Base-by-base conservation (phyloP, 1,140 invertebrate species). In the Wiebesia pumilae region DNA sequence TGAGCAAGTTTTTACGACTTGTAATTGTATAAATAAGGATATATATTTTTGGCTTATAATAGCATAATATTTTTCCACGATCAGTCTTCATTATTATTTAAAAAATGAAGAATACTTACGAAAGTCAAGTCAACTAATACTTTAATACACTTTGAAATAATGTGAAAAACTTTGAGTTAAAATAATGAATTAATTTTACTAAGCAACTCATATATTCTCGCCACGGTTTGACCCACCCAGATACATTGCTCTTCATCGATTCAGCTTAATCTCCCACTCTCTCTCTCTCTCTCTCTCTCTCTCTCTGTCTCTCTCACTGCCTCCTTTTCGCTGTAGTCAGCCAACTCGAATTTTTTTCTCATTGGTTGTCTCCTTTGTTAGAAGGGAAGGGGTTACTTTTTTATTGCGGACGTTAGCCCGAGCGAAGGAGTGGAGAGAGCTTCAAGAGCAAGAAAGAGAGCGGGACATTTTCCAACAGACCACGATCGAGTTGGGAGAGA, bases 321-420 rank as follows among this genome's bases (percentile, higher is more conserved):
- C 43, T 27, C 73, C 7, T 62, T 62, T 77, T 77, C 71, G 51
- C 35, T 16, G 71, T 47, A 62, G 71, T 84, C 83, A 77, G 83
- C 73, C 38, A 65, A 78, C 38, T 84, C 71, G 69, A 40, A 51
- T 78, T 65, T 79, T 54, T 84, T 80, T 43, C 16, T 33, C 35
- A 24, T 24, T 35, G 27, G 12, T 81, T 30, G 12, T 67, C 27
- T 47, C n/a, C 3, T 27, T 38, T 24, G 79, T 27, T 14, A 27
- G n/a, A n/a, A 51, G 24, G 47, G 2, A 12, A 14, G 33, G 30
- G n/a, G 21, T 24, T 30, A 10, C 73, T 71, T 85, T 85, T 85
- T 80, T 85, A 85, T 78, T 73, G 47, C 51, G 69, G 65, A 75
- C 78, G 62, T 81, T 58, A 69, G 73, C 51, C 27, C 73, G 33